phyloP scores from a whole-genome alignment of 2,113 vertebrate genomes.

The rat (Rattus norvegicus) region DNA sequence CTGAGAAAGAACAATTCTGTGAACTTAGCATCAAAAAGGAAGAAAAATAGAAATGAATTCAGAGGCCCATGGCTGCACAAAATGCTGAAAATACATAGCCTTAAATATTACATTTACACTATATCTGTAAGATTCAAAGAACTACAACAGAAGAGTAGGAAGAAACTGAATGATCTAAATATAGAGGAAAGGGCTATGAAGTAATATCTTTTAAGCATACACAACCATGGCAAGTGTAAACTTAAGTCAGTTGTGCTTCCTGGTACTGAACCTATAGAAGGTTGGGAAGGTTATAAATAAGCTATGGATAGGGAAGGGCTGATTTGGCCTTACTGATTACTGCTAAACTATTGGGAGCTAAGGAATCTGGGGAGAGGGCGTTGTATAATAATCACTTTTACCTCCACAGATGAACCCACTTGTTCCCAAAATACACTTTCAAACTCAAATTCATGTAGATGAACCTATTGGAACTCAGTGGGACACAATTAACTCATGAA shows the following conservation, averaged over 20 bases:
- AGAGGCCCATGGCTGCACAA: background rate
- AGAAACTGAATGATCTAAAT: background rate
- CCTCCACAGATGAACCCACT: background rate
- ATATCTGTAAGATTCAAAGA: background rate
- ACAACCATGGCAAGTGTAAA: background rate
- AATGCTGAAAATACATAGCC: background rate
- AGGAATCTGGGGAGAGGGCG: background rate
- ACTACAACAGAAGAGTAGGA: background rate
- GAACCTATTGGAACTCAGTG: background rate
- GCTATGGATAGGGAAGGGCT: background rate
- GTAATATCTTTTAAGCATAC: background rate
- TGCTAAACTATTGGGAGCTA: background rate
- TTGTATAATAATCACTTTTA: too few relatives aligned
- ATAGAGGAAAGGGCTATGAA: background rate
- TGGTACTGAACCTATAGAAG: background rate
- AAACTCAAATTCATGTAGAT: background rate
- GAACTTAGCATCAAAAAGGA: background rate
- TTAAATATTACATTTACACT: background rate
- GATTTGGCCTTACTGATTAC: background rate
- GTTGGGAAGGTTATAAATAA: background rate
- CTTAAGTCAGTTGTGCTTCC: background rate
- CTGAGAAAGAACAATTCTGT: background rate
- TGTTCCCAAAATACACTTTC: too few relatives aligned
- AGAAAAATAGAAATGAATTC: background rate
- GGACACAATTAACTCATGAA: background rate